Evolutionary conservation across 2,797 vertebrate species (phyloP).

Genomic region (Pogoniulus pusillus): DNA sequence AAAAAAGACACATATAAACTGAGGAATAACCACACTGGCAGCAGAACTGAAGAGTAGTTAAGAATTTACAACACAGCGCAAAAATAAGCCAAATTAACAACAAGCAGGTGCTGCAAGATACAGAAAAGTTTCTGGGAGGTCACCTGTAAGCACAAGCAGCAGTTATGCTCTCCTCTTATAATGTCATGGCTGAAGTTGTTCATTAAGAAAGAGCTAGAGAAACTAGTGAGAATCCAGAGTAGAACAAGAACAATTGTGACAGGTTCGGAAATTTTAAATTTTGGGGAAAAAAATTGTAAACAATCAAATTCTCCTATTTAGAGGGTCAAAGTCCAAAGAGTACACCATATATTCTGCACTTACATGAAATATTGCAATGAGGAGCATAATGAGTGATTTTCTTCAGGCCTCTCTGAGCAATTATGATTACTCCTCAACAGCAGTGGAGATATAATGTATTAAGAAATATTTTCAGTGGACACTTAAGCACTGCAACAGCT

Average conservation of each 20-base stretch:
- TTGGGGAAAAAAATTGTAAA: not conserved
- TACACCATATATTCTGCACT: not conserved
- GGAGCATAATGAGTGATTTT: not conserved
- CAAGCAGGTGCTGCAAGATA: constrained; percentile 8
- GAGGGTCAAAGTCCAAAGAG: not conserved
- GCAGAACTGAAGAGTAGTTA: not conserved
- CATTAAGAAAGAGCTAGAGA: not conserved
- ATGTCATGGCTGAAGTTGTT: not conserved
- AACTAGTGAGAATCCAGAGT: not conserved
- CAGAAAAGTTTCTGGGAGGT: not conserved
- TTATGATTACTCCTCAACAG: not conserved
- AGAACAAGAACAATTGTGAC: not conserved
- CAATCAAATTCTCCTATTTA: not conserved
- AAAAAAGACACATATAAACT: not conserved
- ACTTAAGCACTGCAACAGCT: not conserved
- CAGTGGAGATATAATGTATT: not conserved
- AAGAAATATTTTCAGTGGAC: not conserved
- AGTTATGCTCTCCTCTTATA: not conserved
- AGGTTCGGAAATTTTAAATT: not conserved
- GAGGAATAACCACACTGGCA: not conserved
- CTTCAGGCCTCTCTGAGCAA: not conserved
- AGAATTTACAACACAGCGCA: not conserved
- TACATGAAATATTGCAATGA: not conserved
- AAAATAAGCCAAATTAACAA: constrained; percentile 30
- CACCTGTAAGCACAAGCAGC: not conserved